Percentiles rank a stretch among this genome's conserved stretches.
Conservation (phyloP, 2,113 vertebrate species). For the Ibidorhyncha struthersii region DNA sequence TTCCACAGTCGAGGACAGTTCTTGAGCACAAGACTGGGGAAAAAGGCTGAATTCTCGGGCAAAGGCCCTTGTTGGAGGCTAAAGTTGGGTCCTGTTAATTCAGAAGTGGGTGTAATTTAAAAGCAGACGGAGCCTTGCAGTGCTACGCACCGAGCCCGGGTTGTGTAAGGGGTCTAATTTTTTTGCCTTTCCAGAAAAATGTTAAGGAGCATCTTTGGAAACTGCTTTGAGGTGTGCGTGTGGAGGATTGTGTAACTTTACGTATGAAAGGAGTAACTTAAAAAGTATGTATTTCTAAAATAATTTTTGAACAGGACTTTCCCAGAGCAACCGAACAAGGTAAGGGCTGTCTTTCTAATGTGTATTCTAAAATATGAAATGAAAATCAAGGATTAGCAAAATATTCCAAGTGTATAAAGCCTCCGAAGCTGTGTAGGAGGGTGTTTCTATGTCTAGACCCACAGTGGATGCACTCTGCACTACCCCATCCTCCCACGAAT, state of each 20-base stretch:
- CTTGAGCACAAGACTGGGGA: no score
- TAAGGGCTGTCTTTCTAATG: accelerated
- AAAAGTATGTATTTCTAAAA: accelerated
- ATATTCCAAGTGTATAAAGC: no score
- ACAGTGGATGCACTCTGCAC: accelerated
- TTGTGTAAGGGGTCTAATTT: accelerated
- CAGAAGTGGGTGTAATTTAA: accelerated
- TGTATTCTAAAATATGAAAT: neutral
- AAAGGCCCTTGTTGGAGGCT: neutral
- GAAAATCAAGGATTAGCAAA: neutral
- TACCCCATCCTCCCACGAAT: no score
- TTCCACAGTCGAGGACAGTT: accelerated
- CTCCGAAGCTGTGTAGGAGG: accelerated
- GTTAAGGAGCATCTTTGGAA: neutral
- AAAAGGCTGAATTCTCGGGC: neutral
- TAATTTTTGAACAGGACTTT: neutral
- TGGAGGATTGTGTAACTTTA: accelerated
- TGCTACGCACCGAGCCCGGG: accelerated
- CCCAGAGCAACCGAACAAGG: neutral
- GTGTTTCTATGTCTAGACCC: accelerated
- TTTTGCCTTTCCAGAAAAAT: neutral
- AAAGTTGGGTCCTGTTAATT: accelerated
- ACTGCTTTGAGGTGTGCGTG: neutral
- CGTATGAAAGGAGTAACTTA: accelerated
- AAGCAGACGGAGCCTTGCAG: neutral